Conservation (phyloP, 2,888 invertebrate species). For the Oegoconia quadripuncta region DNA sequence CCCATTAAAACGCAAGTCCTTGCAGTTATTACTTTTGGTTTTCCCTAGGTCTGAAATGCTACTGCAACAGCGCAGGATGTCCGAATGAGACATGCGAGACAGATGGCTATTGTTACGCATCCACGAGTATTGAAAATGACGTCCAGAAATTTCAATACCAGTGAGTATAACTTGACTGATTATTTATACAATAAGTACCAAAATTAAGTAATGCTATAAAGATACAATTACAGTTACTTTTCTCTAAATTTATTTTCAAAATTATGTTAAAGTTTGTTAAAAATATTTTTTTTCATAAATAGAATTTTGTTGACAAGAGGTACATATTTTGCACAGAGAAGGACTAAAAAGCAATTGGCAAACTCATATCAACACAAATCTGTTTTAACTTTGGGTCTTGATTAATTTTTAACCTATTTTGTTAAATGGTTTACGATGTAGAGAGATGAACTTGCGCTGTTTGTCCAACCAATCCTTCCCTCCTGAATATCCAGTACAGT, state of each 20-base stretch:
- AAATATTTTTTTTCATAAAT: neutral
- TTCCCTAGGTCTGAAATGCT: slow-evolving; percentile 87
- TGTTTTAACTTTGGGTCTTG: slow-evolving; percentile 22
- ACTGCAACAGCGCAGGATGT: slow-evolving; percentile 89
- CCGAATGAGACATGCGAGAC: slow-evolving; percentile 91
- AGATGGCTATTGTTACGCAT: slow-evolving; percentile 93
- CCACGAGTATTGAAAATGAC: slow-evolving; percentile 83
- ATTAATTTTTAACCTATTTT: slow-evolving; percentile 50
- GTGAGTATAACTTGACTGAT: slow-evolving; percentile 73
- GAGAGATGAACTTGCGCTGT: slow-evolving; percentile 78
- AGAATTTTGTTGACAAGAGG: slow-evolving; percentile 5
- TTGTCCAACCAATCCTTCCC: slow-evolving; percentile 76
- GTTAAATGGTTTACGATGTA: slow-evolving; percentile 60
- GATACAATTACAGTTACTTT: neutral
- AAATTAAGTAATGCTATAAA: neutral
- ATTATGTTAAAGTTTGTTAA: slow-evolving; percentile 2
- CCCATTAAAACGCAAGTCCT: neutral
- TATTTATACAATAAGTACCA: neutral
- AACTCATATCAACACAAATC: slow-evolving; percentile 60
- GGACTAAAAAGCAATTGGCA: slow-evolving; percentile 44
- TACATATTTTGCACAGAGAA: slow-evolving; percentile 17
- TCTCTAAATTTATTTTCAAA: neutral
- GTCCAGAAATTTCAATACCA: slow-evolving; percentile 85
- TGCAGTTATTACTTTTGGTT: slow-evolving; percentile 5
- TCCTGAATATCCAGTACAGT: slow-evolving; percentile 68